A percentile compares a stretch with the other conserved stretches of the same genome.
Evolutionary conservation across 2,888 invertebrate genomes (phyloP).

Genomic region (Agrotis exclamationis): DNA sequence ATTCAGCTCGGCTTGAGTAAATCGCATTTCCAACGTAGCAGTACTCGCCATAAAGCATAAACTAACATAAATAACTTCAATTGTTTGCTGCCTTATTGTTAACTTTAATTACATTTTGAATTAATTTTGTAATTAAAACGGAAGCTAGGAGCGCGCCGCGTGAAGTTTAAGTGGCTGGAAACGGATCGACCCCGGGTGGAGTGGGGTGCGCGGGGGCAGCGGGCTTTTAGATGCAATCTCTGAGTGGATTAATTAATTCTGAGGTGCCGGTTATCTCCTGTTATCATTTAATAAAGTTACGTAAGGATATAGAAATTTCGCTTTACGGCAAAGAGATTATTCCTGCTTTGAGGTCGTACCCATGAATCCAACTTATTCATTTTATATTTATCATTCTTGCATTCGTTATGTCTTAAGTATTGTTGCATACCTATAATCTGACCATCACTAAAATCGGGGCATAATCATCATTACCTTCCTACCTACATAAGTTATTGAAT

Average conservation of each 20-base stretch:
- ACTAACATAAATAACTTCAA: conserved; percentile 92
- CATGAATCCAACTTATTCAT: conserved; percentile 19
- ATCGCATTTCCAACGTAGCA: conserved; percentile 80
- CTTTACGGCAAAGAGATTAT: conserved; percentile 74
- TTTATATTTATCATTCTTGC: conserved; percentile 11
- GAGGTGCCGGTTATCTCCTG: conserved; percentile 91
- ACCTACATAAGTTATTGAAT: too few species aligned
- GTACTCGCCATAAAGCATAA: conserved; percentile 88
- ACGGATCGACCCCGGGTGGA: conserved; percentile 86
- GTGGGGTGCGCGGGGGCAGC: conserved; percentile 77
- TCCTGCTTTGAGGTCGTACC: conserved; percentile 50
- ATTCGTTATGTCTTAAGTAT: background rate
- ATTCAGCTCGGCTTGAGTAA: conserved; percentile 69
- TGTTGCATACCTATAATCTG: too few species aligned
- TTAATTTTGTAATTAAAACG: conserved; percentile 92
- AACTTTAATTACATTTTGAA: conserved; percentile 92
- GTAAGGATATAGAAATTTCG: conserved; percentile 84
- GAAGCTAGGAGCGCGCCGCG: conserved; percentile 91
- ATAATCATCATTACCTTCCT: too few species aligned
- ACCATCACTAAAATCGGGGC: too few species aligned
- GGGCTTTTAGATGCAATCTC: conserved; percentile 90
- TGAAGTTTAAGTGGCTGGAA: conserved; percentile 91
- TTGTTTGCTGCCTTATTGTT: conserved; percentile 92
- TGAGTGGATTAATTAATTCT: conserved; percentile 91
- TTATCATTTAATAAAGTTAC: conserved; percentile 91